phyloP scores from a whole-genome alignment of 2,113 vertebrate genomes.

The Xiphophorus couchianus region DNA sequence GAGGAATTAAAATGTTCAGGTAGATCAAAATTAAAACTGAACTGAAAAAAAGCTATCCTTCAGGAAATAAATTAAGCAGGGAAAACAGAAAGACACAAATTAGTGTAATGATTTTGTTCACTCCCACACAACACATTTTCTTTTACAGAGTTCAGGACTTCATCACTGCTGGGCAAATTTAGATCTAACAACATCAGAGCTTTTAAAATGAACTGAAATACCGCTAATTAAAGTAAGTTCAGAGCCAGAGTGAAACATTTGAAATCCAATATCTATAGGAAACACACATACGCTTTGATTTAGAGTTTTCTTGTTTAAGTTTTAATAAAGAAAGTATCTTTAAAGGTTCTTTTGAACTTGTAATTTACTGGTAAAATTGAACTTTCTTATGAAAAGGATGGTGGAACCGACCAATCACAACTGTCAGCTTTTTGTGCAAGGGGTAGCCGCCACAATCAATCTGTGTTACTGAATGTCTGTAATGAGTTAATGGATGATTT shows the following conservation, averaged over 20 bases:
- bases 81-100: neutral
- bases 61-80: constrained; percentile 3
- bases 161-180: constrained; percentile 1
- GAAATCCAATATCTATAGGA: neutral
- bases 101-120: constrained; percentile 10
- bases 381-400: neutral
- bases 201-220: neutral
- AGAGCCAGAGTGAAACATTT: neutral
- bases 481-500: neutral
- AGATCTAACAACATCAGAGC: neutral
- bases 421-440: neutral
- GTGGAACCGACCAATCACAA: neutral
- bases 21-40: constrained; percentile 5
- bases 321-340: neutral
- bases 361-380: neutral
- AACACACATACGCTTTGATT: neutral
- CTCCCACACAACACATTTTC: constrained; percentile 21
- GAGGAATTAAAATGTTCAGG: constrained; percentile 18
- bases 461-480: neutral
- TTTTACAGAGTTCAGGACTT: constrained; percentile 14
- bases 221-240: neutral
- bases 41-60: neutral
- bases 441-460: neutral
- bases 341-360: neutral
- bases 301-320: neutral